Percentiles rank a stretch among this genome's conserved stretches.
Conservation (phyloP, 2,113 vertebrate species). For the Tringa solitaria region DNA sequence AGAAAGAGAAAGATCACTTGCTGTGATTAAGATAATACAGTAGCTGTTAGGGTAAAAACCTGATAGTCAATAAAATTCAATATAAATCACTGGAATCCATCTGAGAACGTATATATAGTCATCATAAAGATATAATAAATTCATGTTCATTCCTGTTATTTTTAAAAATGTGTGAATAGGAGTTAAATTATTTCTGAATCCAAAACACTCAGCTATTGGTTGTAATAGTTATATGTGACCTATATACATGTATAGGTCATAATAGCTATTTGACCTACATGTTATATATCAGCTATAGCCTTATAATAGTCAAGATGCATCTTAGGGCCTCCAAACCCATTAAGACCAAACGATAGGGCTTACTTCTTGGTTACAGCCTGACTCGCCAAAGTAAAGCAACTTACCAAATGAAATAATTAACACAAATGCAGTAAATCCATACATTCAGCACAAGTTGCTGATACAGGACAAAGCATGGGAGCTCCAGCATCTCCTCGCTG, state of each 20-base stretch:
- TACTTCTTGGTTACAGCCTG: neutral
- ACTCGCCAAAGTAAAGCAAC: neutral
- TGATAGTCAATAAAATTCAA: neutral
- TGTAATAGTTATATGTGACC: no score
- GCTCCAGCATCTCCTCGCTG: neutral
- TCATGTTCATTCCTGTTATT: neutral
- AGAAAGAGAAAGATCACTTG: neutral
- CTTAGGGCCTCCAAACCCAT: neutral
- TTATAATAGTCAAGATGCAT: neutral
- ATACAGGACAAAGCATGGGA: rapidly evolving
- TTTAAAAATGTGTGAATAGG: neutral
- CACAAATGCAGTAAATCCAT: neutral
- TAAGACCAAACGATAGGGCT: neutral
- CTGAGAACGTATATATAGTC: neutral
- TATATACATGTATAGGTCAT: neutral
- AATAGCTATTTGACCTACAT: neutral
- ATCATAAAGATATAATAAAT: neutral
- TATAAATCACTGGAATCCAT: neutral
- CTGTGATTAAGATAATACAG: neutral
- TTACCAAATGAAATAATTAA: neutral
- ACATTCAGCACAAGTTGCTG: neutral
- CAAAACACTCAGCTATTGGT: neutral
- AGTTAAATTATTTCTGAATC: neutral
- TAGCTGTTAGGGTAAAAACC: neutral
- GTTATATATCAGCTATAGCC: neutral